These are phyloP conservation scores for Setipinna tenuifilis DNA, from an alignment of 2,797 vertebrate genomes.

Conservation along the genomic window DNA sequence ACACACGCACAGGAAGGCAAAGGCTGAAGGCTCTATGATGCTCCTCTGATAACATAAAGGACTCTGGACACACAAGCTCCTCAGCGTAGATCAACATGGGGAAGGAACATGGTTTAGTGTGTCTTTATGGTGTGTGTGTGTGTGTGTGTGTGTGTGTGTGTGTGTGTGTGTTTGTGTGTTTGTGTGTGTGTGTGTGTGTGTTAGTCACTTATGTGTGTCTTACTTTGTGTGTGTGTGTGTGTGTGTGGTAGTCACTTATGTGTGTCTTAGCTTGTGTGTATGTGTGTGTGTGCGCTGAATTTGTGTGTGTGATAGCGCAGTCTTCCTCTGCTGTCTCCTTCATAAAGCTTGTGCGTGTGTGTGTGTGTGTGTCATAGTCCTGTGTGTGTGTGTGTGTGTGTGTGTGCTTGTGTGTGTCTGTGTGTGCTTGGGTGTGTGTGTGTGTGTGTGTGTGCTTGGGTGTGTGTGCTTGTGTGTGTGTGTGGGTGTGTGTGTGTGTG, in stretches of 20 bases:
- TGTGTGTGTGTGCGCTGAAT: background rate
- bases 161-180: background rate
- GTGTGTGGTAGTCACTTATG: background rate
- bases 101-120: background rate
- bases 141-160: background rate
- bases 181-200: background rate
- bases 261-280: no score
- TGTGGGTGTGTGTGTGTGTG: background rate
- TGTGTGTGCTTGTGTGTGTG: background rate
- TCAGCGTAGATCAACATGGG: no score
- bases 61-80: background rate
- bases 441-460: background rate
- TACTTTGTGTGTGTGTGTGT: background rate
- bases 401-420: no score
- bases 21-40: no score
- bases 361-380: no score
- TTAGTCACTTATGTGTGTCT: no score
- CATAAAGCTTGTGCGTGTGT: slow-evolving; percentile 20
- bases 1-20: no score
- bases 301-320: background rate
- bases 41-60: background rate
- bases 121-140: background rate
- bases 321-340: slow-evolving; percentile 50
- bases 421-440: background rate
- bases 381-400: no score